Percentiles rank a stretch among this genome's conserved stretches.
These are phyloP conservation scores for Syrphus vitripennis DNA, from an alignment of 2,888 invertebrate species.

Conservation along the genomic window DNA sequence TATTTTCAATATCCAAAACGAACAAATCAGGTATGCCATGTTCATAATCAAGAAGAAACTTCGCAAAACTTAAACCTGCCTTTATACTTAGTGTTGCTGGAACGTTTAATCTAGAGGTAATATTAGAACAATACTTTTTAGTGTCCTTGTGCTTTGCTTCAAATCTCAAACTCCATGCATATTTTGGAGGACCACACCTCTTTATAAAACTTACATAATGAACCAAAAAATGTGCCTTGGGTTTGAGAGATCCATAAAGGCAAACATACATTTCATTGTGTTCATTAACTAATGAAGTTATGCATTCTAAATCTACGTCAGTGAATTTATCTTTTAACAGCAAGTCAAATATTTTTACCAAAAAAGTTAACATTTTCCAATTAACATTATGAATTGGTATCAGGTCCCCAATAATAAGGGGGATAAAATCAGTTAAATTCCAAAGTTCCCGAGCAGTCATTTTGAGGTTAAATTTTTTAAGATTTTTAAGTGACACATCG, in stretches of 20 bases:
- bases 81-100: slow-evolving; percentile 46
- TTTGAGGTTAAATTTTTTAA: slow-evolving; percentile 39
- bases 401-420: slow-evolving; percentile 38
- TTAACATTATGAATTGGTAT: slow-evolving; percentile 4
- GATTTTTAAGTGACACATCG: neutral
- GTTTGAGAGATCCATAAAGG: slow-evolving; percentile 50
- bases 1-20: neutral
- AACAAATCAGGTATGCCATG: slow-evolving; percentile 14
- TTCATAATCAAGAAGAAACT: slow-evolving; percentile 43
- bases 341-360: slow-evolving; percentile 50
- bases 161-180: slow-evolving; percentile 26
- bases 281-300: slow-evolving; percentile 23
- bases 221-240: too few relatives aligned
- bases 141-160: slow-evolving; percentile 49
- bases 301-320: slow-evolving; percentile 35
- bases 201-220: slow-evolving; percentile 48
- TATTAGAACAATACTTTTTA: slow-evolving; percentile 53
- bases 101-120: slow-evolving; percentile 50
- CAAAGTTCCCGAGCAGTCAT: slow-evolving; percentile 59
- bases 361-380: slow-evolving; percentile 39
- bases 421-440: slow-evolving; percentile 25
- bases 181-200: slow-evolving; percentile 38
- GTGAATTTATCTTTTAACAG: slow-evolving; percentile 46
- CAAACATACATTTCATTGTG: slow-evolving; percentile 48
- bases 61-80: slow-evolving; percentile 46